Percentiles rank a stretch among this genome's conserved stretches.
phyloP scores from a whole-genome alignment of 2,888 invertebrate genomes.

The Hemistola chrysoprasaria region DNA sequence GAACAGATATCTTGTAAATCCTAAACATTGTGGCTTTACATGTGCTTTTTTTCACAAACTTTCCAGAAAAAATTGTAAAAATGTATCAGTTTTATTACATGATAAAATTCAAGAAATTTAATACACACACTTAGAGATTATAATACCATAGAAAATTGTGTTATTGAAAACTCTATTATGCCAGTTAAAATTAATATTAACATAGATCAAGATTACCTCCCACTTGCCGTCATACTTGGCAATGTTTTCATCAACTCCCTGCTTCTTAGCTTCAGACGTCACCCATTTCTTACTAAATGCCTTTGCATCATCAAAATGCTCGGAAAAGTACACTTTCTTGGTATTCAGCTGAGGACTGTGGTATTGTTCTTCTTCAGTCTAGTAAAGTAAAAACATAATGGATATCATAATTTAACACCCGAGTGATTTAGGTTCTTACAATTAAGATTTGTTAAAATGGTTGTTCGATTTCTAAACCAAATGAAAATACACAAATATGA shows the following conservation, averaged over 20 bases:
- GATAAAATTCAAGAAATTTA: too few species aligned
- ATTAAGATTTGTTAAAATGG: too few species aligned
- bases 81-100: too few species aligned
- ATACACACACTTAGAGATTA: not conserved
- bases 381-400: not conserved
- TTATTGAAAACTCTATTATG: conserved; percentile 4
- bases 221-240: conserved; percentile 97
- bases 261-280: conserved; percentile 95
- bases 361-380: conserved; percentile 81
- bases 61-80: too few species aligned
- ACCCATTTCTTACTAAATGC: conserved; percentile 91
- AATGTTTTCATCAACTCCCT: conserved; percentile 92
- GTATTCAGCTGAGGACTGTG: conserved; percentile 86
- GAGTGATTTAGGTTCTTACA: too few species aligned
- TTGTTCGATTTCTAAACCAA: too few species aligned
- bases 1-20: too few species aligned
- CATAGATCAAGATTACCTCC: conserved; percentile 56
- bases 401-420: too few species aligned
- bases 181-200: not conserved
- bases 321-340: conserved; percentile 87
- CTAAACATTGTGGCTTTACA: too few species aligned
- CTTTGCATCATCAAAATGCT: conserved; percentile 91
- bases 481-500: too few species aligned
- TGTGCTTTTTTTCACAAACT: too few species aligned
- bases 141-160: conserved; percentile 5